phyloP scores from a whole-genome alignment of 2,888 invertebrate species.

The Calliscelio sp. region DNA sequence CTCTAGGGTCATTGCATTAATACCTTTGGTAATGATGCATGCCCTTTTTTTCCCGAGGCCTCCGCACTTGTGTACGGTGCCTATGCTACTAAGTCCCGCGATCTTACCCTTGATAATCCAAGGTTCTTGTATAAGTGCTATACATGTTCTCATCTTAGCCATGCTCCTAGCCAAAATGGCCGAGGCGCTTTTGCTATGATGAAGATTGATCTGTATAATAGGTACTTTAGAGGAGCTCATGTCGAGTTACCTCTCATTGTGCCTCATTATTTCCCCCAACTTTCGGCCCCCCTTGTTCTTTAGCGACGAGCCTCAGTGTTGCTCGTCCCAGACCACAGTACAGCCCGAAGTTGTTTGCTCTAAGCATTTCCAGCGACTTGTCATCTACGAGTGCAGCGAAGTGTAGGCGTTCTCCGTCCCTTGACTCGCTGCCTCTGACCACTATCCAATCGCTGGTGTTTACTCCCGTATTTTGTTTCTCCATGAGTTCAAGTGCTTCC shows the following conservation, averaged over 20 bases:
- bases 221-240: background rate
- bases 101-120: background rate
- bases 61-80: background rate
- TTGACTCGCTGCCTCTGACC: background rate
- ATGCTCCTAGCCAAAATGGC: too few species aligned
- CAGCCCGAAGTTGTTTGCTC: background rate
- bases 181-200: too few species aligned
- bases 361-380: background rate
- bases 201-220: background rate
- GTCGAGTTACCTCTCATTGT: background rate
- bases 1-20: background rate
- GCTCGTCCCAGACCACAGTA: too few species aligned
- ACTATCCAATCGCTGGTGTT: background rate
- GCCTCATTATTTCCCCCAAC: too few species aligned
- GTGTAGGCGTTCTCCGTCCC: background rate
- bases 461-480: background rate
- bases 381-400: background rate
- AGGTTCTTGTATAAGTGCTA: conserved; percentile 6
- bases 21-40: background rate
- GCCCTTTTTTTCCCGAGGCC: background rate
- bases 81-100: background rate
- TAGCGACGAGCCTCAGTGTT: too few species aligned
- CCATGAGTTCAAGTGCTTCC: background rate
- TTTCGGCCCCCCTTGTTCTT: too few species aligned
- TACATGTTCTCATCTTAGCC: too few species aligned